Evolutionary conservation across 1,140 invertebrate species (phyloP).

Genomic region (Wasmannia auropunctata): DNA sequence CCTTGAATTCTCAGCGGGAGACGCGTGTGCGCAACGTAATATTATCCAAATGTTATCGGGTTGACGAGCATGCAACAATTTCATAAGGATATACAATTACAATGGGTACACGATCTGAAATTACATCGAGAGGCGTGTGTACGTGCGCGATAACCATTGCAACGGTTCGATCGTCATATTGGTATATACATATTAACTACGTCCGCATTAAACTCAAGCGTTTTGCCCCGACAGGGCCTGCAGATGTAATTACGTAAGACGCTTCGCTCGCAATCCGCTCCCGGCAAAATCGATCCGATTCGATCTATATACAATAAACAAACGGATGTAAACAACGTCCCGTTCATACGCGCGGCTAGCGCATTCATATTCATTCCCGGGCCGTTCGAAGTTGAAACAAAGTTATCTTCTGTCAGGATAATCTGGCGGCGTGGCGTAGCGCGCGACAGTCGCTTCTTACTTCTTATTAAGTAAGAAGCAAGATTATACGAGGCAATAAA

Average conservation of each 20-base stretch:
- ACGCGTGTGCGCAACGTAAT: not conserved
- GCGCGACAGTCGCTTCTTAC: not conserved
- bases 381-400: not conserved
- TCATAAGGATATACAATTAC: not conserved
- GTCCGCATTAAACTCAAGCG: conserved; percentile 12
- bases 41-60: conserved; percentile 14
- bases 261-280: not conserved
- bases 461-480: conserved; percentile 48
- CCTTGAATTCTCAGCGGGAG: conserved; percentile 8
- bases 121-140: conserved; percentile 2
- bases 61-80: conserved; percentile 15
- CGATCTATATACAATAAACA: not conserved
- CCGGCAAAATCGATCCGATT: not conserved
- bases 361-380: not conserved
- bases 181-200: conserved; percentile 11
- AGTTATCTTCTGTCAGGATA: conserved; percentile 21
- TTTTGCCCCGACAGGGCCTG: not conserved
- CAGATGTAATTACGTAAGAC: not conserved
- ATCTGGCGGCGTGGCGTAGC: not conserved
- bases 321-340: not conserved
- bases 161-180: not conserved
- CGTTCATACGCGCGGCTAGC: not conserved
- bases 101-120: not conserved
- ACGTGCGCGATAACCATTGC: not conserved
- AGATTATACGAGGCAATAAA: not conserved